Evolutionary conservation across 2,888 invertebrate species (phyloP).

Genomic region (Sesia apiformis): DNA sequence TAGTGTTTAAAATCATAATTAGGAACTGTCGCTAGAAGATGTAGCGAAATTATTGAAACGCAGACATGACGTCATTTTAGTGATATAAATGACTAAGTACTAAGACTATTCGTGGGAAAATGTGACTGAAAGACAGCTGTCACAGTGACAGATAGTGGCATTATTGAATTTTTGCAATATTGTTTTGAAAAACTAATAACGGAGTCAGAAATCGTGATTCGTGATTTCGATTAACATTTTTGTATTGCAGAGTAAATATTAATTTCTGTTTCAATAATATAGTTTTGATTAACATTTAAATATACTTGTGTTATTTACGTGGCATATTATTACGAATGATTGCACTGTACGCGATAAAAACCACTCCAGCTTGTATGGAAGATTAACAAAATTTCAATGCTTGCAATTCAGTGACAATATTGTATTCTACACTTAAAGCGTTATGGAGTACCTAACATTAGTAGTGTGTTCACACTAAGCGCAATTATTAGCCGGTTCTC

Average conservation of each 20-base stretch:
- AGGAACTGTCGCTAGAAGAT: background rate
- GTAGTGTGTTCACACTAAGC: no score
- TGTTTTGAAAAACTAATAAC: constrained; percentile 11
- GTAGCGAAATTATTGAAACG: background rate
- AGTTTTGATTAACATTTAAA: background rate
- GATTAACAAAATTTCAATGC: no score
- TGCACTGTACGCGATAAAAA: no score
- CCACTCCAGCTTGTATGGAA: no score
- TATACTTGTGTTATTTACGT: no score
- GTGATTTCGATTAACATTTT: constrained; percentile 6
- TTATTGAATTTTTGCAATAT: constrained; percentile 35
- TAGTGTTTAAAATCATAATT: no score
- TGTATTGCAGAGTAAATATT: constrained; percentile 21
- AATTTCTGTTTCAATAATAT: background rate
- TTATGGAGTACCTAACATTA: no score
- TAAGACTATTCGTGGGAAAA: constrained; percentile 27
- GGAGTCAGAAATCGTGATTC: constrained; percentile 7
- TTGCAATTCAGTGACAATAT: no score
- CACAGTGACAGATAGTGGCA: constrained; percentile 22
- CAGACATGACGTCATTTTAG: constrained; percentile 1
- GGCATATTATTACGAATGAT: no score
- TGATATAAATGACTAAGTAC: constrained; percentile 4
- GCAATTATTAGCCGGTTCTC: no score
- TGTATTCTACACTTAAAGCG: no score
- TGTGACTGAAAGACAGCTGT: constrained; percentile 21